These are phyloP conservation scores for Uropetala carovei DNA, from an alignment of 2,888 invertebrate species.

Conservation along the genomic window DNA sequence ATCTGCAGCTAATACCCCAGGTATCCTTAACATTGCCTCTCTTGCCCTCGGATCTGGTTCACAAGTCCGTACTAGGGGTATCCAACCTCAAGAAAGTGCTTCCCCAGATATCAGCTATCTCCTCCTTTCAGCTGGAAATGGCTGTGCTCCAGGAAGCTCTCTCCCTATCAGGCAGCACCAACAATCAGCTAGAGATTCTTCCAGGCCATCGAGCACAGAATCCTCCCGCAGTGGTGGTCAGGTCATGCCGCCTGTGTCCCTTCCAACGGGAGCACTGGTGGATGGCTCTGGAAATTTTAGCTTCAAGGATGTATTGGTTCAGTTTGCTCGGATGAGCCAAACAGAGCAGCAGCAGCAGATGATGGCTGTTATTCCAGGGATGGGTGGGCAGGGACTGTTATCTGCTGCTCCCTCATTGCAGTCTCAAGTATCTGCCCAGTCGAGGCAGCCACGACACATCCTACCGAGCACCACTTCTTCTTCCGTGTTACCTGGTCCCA, in stretches of 20 bases:
- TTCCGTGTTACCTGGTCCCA: conserved; percentile 65
- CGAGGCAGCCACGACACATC: conserved; percentile 40
- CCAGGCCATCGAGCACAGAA: conserved; percentile 77
- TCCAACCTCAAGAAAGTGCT: conserved; percentile 41
- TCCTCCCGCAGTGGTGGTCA: conserved; percentile 76
- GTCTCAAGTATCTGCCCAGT: conserved; percentile 6
- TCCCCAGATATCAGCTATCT: conserved; percentile 49
- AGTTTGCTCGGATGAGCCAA: conserved; percentile 82
- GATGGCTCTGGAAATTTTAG: conserved; percentile 74
- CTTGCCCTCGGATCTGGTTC: conserved; percentile 75
- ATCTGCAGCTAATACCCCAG: conserved; percentile 75
- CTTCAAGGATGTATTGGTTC: conserved; percentile 87
- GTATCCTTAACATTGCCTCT: conserved; percentile 69
- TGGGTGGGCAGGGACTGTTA: conserved; percentile 26
- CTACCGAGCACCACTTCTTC: conserved; percentile 64
- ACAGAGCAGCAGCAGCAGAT: conserved; percentile 68
- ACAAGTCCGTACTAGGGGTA: conserved; percentile 72
- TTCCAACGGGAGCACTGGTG: conserved; percentile 68
- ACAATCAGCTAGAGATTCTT: conserved; percentile 68
- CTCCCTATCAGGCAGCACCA: conserved; percentile 42
- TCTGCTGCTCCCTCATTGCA: conserved; percentile 27
- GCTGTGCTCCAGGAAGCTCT: not conserved
- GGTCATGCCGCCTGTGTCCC: conserved; percentile 36
- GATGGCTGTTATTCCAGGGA: conserved; percentile 59
- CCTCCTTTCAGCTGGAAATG: conserved; percentile 51